Evolutionary conservation across 2,888 invertebrate species (phyloP).

Genomic region (Mesorhabditis sp.): DNA sequence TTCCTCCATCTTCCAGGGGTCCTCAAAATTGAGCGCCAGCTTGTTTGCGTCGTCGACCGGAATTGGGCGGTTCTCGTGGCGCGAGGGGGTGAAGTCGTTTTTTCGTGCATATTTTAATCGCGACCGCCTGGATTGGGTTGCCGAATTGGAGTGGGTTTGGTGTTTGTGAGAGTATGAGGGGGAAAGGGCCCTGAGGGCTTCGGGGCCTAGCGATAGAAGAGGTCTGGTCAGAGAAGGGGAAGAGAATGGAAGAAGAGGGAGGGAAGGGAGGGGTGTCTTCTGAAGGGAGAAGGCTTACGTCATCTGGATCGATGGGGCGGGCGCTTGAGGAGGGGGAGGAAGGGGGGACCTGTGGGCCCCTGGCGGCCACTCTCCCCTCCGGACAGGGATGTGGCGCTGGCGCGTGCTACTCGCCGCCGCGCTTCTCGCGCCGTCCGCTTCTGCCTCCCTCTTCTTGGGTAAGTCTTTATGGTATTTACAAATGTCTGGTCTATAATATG

Average conservation of each 20-base stretch:
- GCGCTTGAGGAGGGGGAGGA: conserved; percentile 2
- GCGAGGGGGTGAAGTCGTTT: too few species aligned
- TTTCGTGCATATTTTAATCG: too few species aligned
- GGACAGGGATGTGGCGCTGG: background rate
- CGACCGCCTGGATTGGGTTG: too few species aligned
- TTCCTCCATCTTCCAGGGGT: too few species aligned
- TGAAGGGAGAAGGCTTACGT: background rate
- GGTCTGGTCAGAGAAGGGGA: background rate
- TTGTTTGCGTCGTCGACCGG: too few species aligned
- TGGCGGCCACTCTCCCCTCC: background rate
- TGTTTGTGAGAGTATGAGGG: too few species aligned
- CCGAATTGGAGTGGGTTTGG: too few species aligned
- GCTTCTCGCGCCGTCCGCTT: background rate
- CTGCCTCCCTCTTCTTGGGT: background rate
- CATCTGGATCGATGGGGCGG: background rate
- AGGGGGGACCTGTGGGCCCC: background rate
- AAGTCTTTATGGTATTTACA: background rate
- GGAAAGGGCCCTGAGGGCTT: too few species aligned
- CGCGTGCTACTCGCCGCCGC: conserved; percentile 5
- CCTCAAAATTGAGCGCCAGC: too few species aligned
- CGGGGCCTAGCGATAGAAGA: too few species aligned
- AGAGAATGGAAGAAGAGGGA: conserved; percentile 4
- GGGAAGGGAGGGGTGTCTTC: background rate
- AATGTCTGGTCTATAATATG: background rate
- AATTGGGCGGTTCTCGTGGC: too few species aligned